phyloP scores from a whole-genome alignment of 2,888 invertebrate genomes.

The Chloroclysta siterata region DNA sequence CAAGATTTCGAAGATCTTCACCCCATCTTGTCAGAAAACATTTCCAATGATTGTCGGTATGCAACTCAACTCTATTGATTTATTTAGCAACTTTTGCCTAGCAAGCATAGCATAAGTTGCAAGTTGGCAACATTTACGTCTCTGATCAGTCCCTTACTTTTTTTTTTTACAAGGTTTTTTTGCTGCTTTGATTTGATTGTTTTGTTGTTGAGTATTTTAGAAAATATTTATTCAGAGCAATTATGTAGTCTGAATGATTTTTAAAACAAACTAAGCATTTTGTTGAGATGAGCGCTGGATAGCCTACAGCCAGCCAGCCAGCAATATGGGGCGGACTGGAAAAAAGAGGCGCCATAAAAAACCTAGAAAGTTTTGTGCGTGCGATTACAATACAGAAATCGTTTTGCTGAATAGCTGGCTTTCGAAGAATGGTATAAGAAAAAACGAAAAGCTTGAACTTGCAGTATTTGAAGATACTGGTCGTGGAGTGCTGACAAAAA shows the following conservation, averaged over 20 bases:
- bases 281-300: neutral
- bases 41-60: too few relatives aligned
- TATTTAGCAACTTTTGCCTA: too few relatives aligned
- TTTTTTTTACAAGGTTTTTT: too few relatives aligned
- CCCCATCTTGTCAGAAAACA: too few relatives aligned
- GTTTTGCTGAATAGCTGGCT: conserved; percentile 84
- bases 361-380: conserved; percentile 60
- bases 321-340: conserved; percentile 81
- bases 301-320: neutral
- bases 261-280: neutral
- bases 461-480: conserved; percentile 88
- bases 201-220: too few relatives aligned
- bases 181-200: too few relatives aligned
- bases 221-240: too few relatives aligned
- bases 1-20: too few relatives aligned
- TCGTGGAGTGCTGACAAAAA: conserved; percentile 89
- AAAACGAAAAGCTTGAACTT: conserved; percentile 83
- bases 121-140: too few relatives aligned
- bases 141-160: too few relatives aligned
- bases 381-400: conserved; percentile 66
- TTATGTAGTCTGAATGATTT: neutral
- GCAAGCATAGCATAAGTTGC: too few relatives aligned
- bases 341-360: conserved; percentile 69
- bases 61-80: too few relatives aligned
- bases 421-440: conserved; percentile 80